Base-by-base conservation (phyloP, 2,113 vertebrate genomes). In the Saguinus midas region DNA sequence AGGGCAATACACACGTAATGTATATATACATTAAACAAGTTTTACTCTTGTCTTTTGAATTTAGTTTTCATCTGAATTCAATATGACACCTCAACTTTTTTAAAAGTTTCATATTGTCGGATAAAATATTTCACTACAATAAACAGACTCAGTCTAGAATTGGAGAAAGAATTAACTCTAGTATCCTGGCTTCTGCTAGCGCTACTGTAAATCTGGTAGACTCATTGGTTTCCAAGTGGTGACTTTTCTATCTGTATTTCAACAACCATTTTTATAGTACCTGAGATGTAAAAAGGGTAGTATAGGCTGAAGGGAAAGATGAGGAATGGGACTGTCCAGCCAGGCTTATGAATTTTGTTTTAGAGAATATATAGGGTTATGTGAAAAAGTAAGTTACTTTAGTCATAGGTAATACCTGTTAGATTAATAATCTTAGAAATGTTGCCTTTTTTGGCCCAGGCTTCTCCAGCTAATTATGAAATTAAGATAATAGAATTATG, bases 91-190 rank as follows among this genome's bases (percentile, higher is more conserved):
- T 57, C 83, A 68, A 89, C 40, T 35, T 83, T 92, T 90, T 91
- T 58, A 29, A 20, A 87, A 85, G 78, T 23, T 32, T 78, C 48
- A 23, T 87, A 93, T 82, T 97, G 93, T 91, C 52, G 81, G 89
- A 85, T 83, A 88, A 97, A 97, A 97, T 97, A 97, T 91, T 96
- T 96, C 94, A 82, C 94, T 98, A 95, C 97, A 97, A 35, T 45
- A 94, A 90, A 87, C 72, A 97, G 94, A 94, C 79, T 97, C 79
- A 0, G 2, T 72, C 75, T 96, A 94, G 85, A 98, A 96, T 4
- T 91, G 94, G 57, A 91, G 81, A 97, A 97, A 95, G 95, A 50
- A 79, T 93, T 37, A 90, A 68, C 52, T 97, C 76, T 68, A 91
- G 23, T 18, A 72, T 85, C 37, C 75, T 75, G 57, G 10, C 88